These are phyloP conservation scores for Apantesis nais DNA, from an alignment of 2,888 invertebrate genomes.

Conservation along the genomic window DNA sequence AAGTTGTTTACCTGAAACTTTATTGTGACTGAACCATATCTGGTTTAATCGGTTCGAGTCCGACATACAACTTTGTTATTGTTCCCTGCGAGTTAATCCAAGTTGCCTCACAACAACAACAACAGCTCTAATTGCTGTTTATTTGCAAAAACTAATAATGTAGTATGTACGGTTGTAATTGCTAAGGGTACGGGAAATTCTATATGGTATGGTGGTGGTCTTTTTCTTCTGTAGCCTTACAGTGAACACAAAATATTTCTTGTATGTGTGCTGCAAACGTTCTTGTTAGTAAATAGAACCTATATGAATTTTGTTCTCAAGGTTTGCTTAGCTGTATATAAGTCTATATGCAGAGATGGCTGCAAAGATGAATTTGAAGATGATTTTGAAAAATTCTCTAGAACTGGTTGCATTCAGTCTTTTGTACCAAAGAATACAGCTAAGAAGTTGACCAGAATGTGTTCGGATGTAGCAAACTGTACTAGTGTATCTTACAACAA, in stretches of 20 bases:
- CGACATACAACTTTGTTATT: not conserved
- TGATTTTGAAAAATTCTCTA: conserved; percentile 42
- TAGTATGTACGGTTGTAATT: no score
- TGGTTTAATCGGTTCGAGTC: not conserved
- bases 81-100: not conserved
- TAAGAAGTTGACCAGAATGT: not conserved
- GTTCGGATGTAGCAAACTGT: not conserved
- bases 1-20: no score
- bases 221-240: not conserved
- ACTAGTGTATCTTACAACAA: not conserved
- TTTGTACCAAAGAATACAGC: conserved; percentile 27
- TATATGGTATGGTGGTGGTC: no score
- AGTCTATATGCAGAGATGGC: conserved; percentile 42
- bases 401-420: conserved; percentile 49
- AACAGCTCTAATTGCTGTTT: no score
- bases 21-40: not conserved
- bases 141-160: no score
- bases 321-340: conserved; percentile 53
- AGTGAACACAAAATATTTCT: not conserved
- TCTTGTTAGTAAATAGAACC: not conserved
- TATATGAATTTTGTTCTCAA: conserved; percentile 28
- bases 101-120: not conserved
- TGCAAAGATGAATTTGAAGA: conserved; percentile 50
- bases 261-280: not conserved
- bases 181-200: not conserved